These are phyloP conservation scores for Litocranius walleri DNA, from an alignment of 2,113 vertebrate species.

Conservation along the genomic window DNA sequence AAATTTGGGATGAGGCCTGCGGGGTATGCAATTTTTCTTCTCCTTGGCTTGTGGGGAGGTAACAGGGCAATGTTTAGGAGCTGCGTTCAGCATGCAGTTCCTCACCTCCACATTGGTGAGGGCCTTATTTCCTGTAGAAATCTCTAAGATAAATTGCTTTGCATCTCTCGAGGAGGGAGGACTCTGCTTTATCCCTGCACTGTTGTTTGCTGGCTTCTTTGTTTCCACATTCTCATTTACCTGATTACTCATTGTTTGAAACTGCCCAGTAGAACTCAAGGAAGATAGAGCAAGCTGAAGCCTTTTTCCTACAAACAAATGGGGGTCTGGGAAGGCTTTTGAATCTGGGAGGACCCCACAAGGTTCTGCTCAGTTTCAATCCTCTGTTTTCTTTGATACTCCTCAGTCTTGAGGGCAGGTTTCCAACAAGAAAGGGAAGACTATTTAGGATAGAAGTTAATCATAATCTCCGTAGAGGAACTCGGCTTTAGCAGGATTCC, in stretches of 20 bases:
- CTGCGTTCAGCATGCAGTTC: background rate
- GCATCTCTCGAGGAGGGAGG: background rate
- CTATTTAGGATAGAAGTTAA: background rate
- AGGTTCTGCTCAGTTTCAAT: background rate
- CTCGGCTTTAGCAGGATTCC: rapidly evolving
- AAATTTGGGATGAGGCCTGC: background rate
- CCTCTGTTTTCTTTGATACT: background rate
- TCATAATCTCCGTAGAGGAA: background rate
- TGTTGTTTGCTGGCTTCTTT: background rate
- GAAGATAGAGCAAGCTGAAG: background rate
- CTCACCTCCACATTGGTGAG: background rate
- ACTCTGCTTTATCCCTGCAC: background rate
- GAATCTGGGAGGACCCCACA: background rate
- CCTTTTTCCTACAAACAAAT: background rate
- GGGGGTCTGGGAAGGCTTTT: background rate
- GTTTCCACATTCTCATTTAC: background rate
- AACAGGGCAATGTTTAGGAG: background rate
- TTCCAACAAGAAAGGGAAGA: background rate
- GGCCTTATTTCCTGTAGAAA: background rate
- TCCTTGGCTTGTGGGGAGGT: background rate
- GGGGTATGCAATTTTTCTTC: rapidly evolving
- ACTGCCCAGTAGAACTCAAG: background rate
- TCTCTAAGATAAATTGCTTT: background rate
- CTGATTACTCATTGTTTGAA: background rate
- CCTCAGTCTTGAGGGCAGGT: background rate